A percentile compares a stretch with the other conserved stretches of the same genome.
phyloP scores from a whole-genome alignment of 2,113 vertebrate genomes.

The Columba janthina region DNA sequence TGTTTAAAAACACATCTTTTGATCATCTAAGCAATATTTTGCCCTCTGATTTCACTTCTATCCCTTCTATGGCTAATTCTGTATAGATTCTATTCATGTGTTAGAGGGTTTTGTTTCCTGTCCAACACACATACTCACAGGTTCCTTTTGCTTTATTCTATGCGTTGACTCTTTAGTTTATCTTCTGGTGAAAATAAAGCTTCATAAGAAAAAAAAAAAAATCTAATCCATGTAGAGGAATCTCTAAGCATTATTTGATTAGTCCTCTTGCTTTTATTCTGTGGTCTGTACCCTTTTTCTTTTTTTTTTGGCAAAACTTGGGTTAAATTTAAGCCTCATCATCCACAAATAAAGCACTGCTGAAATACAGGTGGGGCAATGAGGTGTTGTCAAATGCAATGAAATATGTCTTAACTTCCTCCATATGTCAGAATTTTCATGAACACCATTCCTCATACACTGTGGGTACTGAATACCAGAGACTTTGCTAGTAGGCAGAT shows the following conservation, averaged over 20 bases:
- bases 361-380: background rate
- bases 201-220: background rate
- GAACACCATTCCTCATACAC: background rate
- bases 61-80: background rate
- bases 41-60: constrained; percentile 16
- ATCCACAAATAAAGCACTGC: background rate
- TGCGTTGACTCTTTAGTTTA: background rate
- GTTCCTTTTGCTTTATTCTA: background rate
- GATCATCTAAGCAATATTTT: constrained; percentile 40
- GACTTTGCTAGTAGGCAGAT: background rate
- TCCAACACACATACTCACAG: background rate
- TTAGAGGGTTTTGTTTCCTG: background rate
- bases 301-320: background rate
- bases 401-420: background rate
- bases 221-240: background rate
- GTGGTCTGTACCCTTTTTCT: background rate
- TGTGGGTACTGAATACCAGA: background rate
- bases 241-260: background rate
- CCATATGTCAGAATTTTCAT: background rate
- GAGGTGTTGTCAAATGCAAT: background rate
- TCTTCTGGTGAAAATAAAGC: background rate
- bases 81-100: background rate
- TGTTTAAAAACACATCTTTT: constrained; percentile 51
- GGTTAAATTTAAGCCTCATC: background rate
- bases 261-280: background rate